Conservation (phyloP, 2,888 invertebrate genomes). For the Prenolepis imparis region DNA sequence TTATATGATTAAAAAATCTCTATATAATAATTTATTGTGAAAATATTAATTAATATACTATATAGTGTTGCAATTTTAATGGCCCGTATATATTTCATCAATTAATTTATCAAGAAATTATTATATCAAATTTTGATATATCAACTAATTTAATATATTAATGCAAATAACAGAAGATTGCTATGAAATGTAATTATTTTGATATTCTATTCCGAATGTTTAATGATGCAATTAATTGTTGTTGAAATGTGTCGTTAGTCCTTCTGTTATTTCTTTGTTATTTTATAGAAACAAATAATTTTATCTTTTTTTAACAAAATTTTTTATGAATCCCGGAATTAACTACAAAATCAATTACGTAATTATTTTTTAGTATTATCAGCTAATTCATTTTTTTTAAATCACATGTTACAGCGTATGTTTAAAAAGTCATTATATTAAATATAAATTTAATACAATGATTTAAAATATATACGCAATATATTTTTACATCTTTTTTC, state of each 20-base stretch:
- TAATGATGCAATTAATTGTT: slow-evolving; percentile 43
- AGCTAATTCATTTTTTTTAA: not conserved
- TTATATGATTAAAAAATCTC: not conserved
- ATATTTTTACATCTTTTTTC: not conserved
- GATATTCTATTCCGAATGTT: slow-evolving; percentile 6
- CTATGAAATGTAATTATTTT: slow-evolving; percentile 33
- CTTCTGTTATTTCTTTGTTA: not conserved
- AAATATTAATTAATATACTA: slow-evolving; percentile 24
- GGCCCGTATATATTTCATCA: not conserved
- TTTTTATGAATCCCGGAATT: slow-evolving; percentile 14
- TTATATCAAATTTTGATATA: slow-evolving; percentile 12
- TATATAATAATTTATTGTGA: slow-evolving; percentile 7
- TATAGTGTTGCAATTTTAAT: not conserved
- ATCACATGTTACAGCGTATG: no score
- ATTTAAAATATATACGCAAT: not conserved
- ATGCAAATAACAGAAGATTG: not conserved
- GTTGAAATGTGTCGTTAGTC: slow-evolving; percentile 7
- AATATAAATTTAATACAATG: not conserved
- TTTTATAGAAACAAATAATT: not conserved
- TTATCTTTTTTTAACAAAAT: not conserved
- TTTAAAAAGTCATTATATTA: not conserved
- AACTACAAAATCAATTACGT: not conserved
- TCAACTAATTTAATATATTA: slow-evolving; percentile 44
- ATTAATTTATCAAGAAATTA: slow-evolving; percentile 15
- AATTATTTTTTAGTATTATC: not conserved